Evolutionary conservation across 1,140 invertebrate species (phyloP).

Genomic region (Theocolax elegans): DNA sequence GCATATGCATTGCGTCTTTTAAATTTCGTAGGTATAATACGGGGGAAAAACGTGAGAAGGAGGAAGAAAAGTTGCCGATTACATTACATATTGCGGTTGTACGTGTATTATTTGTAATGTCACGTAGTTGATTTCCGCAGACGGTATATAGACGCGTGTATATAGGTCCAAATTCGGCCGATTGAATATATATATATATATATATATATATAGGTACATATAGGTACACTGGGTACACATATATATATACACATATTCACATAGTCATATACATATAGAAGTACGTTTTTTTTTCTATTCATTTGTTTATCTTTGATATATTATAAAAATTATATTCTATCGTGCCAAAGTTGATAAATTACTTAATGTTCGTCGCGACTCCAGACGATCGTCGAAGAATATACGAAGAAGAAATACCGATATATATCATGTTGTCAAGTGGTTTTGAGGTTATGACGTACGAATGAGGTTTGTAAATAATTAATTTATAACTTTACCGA

Average conservation of each 20-base stretch:
- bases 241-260: too few species aligned
- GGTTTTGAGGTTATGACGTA: slow-evolving; percentile 33
- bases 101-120: neutral
- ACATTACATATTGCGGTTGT: neutral
- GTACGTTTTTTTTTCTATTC: too few species aligned
- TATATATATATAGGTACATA: too few species aligned
- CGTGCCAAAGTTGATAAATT: neutral
- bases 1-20: slow-evolving; percentile 12
- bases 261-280: too few species aligned
- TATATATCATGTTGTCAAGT: slow-evolving; percentile 29
- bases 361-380: neutral
- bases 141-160: too few species aligned
- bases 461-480: slow-evolving; percentile 41
- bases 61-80: neutral
- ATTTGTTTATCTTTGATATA: neutral
- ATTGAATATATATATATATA: too few species aligned
- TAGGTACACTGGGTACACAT: too few species aligned
- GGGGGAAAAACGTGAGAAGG: neutral
- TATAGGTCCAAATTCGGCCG: too few species aligned
- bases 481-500: slow-evolving; percentile 18
- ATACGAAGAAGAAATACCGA: too few species aligned
- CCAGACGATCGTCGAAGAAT: neutral
- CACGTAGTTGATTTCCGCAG: neutral
- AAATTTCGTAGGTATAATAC: neutral
- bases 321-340: too few species aligned